Conservation (phyloP, 2,113 vertebrate species). For the Myrmecophaga tridactyla region DNA sequence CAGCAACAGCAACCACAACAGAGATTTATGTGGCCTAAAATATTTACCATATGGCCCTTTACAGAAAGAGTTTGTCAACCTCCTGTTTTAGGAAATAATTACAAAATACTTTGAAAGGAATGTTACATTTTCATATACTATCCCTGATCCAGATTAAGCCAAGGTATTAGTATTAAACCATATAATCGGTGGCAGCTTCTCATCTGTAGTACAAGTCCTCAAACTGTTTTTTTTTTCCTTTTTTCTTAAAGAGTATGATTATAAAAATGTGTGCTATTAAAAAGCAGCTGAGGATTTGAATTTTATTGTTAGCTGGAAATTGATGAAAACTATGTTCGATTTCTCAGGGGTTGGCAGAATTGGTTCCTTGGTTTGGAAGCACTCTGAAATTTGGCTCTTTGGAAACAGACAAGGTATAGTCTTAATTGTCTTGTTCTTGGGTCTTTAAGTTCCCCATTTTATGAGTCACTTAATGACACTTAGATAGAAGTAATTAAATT, state of each 20-base stretch:
- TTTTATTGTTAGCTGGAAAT: neutral
- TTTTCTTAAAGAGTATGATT: neutral
- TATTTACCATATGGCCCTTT: neutral
- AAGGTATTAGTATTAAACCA: neutral
- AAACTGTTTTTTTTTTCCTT: neutral
- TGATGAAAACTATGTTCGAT: neutral
- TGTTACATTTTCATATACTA: neutral
- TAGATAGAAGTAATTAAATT: neutral
- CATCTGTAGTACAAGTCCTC: neutral
- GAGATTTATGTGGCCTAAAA: neutral
- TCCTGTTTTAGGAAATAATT: neutral
- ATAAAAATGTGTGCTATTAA: neutral
- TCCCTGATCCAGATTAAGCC: neutral
- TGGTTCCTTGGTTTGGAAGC: neutral
- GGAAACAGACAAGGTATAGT: neutral
- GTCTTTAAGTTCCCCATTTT: neutral
- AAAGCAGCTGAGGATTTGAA: neutral
- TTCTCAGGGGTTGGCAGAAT: constrained; percentile 8
- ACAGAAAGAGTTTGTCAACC: neutral
- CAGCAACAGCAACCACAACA: neutral
- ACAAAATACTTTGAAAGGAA: neutral
- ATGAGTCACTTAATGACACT: neutral
- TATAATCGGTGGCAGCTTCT: neutral
- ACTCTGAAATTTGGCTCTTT: neutral
- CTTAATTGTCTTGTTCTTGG: neutral